phyloP scores from a whole-genome alignment of 1,140 invertebrate species.

The Acromyrmex charruanus region DNA sequence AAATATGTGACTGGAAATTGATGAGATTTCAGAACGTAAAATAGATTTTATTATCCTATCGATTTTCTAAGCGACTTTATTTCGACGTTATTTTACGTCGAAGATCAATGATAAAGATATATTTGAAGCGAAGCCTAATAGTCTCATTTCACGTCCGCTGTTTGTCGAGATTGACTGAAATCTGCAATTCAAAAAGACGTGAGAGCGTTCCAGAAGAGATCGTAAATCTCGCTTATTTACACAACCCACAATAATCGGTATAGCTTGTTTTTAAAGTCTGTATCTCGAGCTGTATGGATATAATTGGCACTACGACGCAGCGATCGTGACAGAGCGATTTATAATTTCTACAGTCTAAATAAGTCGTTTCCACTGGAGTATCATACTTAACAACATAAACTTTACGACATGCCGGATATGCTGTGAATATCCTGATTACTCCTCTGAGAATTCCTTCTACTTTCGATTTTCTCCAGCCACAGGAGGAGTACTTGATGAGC shows the following conservation, averaged over 20 bases:
- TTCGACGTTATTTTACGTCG: not conserved
- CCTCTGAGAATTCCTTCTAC: slow-evolving; percentile 33
- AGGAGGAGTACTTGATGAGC: not conserved
- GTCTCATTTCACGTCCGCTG: not conserved
- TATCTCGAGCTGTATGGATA: not conserved
- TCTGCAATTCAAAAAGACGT: not conserved
- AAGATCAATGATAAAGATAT: not conserved
- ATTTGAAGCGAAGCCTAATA: not conserved
- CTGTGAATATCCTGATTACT: slow-evolving; percentile 33
- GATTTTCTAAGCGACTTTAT: not conserved
- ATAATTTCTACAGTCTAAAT: slow-evolving; percentile 30
- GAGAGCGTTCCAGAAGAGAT: not conserved
- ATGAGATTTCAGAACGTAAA: not conserved
- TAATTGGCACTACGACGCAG: slow-evolving; percentile 24
- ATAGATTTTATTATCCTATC: not conserved
- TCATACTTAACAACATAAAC: slow-evolving; percentile 33
- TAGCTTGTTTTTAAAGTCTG: slow-evolving; percentile 8
- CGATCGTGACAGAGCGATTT: slow-evolving; percentile 21
- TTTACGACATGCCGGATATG: slow-evolving; percentile 21
- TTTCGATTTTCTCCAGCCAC: slow-evolving; percentile 38
- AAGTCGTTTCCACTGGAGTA: not conserved
- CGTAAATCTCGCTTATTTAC: slow-evolving; percentile 21
- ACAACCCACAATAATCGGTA: slow-evolving; percentile 7
- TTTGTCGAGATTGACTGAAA: not conserved
- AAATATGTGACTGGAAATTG: not conserved